phyloP scores from a whole-genome alignment of 2,113 vertebrate species.

The Nyctereutes procyonoides region DNA sequence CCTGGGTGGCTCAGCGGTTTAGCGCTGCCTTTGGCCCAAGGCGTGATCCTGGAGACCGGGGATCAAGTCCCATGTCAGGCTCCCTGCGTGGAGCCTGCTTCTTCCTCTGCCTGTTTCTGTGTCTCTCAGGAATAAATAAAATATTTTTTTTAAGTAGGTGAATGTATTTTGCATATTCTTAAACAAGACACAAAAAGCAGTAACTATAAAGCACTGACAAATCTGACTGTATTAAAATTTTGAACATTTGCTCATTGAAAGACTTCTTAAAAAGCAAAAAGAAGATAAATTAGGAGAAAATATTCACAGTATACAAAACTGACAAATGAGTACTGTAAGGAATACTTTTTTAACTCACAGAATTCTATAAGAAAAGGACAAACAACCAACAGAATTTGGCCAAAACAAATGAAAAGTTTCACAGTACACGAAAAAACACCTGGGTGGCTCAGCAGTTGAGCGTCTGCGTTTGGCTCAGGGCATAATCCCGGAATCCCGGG shows the following conservation, averaged over 20 bases:
- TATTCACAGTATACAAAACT: constrained; percentile 21
- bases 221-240: background rate
- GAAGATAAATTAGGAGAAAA: background rate
- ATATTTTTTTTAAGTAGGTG: background rate
- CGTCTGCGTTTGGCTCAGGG: no score
- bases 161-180: constrained; percentile 22
- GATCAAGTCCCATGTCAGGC: background rate
- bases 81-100: background rate
- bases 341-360: background rate
- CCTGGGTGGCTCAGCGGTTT: background rate
- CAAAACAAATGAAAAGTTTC: constrained; percentile 5
- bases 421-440: background rate
- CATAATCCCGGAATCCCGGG: no score
- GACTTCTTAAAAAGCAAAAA: background rate
- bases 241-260: background rate
- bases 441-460: no score
- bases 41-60: background rate
- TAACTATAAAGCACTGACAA: constrained; percentile 7
- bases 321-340: background rate
- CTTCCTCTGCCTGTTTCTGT: background rate
- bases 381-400: background rate
- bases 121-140: background rate
- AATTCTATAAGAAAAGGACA: background rate
- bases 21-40: background rate
- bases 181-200: background rate